Evolutionary conservation across 2,113 vertebrate species (phyloP), one percentile per base, ranked within the genome.

Genomic region (Melospiza georgiana): DNA sequence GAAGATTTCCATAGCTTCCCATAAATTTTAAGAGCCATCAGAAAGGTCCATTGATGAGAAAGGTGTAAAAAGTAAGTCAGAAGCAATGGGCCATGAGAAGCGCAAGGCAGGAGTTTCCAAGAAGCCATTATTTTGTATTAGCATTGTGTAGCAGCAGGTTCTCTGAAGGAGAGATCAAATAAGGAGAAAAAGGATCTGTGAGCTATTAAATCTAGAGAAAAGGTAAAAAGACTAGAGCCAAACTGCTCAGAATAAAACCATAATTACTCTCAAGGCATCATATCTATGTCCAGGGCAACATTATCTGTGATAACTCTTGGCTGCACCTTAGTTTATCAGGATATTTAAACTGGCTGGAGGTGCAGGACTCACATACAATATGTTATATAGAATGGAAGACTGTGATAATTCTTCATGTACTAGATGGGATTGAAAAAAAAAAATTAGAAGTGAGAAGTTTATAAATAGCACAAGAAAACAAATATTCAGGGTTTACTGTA

Each of bases 371-470:
- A 52, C 3, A 22, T 21, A 27, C 5, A 59, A 5, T n/a, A 44
- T 25, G 2, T 7, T 68, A 11, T 33, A 35, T 25, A 68, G 74
- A 81, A 72, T 33, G 5, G 48, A 82, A 68, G 22, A 37, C 17
- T n/a, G 21, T 3, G 6, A 35, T 31, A 49, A 52, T 67, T 18
- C 18, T 75, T 94, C 13, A 52, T 52, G 39, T 52, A 65, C 9
- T 30, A 66, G 74, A 73, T 24, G 3, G 8, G 3, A 58, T 4
- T 63, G 1, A 10, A 46, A 77, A 84, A n/a, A 44, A 46, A 41
- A 13, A 31, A 0, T 6, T 17, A 37, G 2, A 6, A 57, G 1
- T 31, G 11, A 61, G 18, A 41, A 30, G 4, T 37, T 67, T 55
- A 61, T 49, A 78, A 79, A 63, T 9, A 46, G 6, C 25, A 58